A percentile compares a stretch with the other conserved stretches of the same genome.
Conservation (phyloP, 2,797 vertebrate species). For the Synaphobranchus kaupii region DNA sequence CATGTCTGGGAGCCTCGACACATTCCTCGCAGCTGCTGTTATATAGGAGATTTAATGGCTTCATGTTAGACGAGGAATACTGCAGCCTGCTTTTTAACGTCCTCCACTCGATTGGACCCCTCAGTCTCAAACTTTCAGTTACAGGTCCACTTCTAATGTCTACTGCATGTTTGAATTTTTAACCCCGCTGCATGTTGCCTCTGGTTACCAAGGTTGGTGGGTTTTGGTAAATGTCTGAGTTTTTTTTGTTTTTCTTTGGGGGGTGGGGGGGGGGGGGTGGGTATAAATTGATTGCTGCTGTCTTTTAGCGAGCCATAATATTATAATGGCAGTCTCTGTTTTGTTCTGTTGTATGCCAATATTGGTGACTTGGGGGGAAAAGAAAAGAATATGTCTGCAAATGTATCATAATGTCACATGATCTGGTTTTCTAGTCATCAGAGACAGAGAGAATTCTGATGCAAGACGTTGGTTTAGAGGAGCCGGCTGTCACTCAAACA, state of each 20-base stretch:
- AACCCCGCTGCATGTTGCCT: too few species aligned
- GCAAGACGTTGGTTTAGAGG: slow-evolving; percentile 59
- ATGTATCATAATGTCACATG: not conserved
- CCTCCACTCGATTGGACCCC: not conserved
- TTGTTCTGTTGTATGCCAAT: not conserved
- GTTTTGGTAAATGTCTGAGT: too few species aligned
- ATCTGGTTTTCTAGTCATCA: slow-evolving; percentile 49
- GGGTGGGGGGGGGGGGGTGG: too few species aligned
- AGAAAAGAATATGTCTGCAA: not conserved
- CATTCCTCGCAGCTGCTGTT: not conserved
- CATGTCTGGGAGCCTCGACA: not conserved
- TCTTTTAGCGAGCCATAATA: too few species aligned
- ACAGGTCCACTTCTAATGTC: too few species aligned
- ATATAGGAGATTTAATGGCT: not conserved
- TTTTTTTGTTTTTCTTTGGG: too few species aligned
- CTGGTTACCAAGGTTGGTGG: too few species aligned
- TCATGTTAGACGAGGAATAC: not conserved
- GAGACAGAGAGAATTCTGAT: slow-evolving; percentile 66
- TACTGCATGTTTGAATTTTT: too few species aligned
- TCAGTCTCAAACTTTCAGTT: too few species aligned
- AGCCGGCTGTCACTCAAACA: slow-evolving; percentile 26
- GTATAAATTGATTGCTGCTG: too few species aligned
- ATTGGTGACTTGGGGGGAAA: not conserved
- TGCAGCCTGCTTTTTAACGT: not conserved
- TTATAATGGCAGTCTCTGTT: not conserved